Conservation (phyloP, 2,113 vertebrate genomes). For the Hemichromis elongatus region DNA sequence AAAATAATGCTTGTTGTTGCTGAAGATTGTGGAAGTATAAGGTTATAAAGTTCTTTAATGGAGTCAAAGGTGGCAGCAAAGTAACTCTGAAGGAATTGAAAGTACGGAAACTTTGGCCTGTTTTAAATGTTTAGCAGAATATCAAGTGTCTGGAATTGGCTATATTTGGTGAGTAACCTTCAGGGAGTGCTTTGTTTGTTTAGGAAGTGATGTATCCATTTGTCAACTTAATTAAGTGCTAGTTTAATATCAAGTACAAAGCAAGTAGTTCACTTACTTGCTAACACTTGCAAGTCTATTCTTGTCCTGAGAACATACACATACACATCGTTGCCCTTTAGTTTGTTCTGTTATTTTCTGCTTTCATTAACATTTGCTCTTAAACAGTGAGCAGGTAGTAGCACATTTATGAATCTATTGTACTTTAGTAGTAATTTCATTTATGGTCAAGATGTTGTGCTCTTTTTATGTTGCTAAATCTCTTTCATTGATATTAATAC, state of each 20-base stretch:
- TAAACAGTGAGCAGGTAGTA: background rate
- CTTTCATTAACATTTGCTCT: background rate
- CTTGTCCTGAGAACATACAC: background rate
- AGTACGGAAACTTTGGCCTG: background rate
- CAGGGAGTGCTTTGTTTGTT: slow-evolving; percentile 28
- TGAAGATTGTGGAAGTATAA: background rate
- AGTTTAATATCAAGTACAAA: slow-evolving; percentile 19
- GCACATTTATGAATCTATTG: background rate
- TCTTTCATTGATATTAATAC: background rate
- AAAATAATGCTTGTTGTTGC: background rate
- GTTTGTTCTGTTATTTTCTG: background rate
- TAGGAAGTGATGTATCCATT: slow-evolving; percentile 17
- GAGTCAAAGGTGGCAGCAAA: background rate
- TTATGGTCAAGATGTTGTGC: background rate
- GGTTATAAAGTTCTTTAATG: background rate
- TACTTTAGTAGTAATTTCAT: background rate
- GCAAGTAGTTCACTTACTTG: slow-evolving; percentile 25
- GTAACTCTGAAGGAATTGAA: slow-evolving; percentile 11
- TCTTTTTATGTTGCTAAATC: background rate
- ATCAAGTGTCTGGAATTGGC: background rate
- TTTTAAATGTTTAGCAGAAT: background rate
- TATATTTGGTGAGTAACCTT: slow-evolving; percentile 9
- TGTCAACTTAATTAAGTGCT: slow-evolving; percentile 38
- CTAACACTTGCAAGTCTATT: slow-evolving; percentile 34
- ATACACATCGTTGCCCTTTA: background rate